phyloP scores from a whole-genome alignment of 2,888 invertebrate genomes.

The Neoascia interrupta region DNA sequence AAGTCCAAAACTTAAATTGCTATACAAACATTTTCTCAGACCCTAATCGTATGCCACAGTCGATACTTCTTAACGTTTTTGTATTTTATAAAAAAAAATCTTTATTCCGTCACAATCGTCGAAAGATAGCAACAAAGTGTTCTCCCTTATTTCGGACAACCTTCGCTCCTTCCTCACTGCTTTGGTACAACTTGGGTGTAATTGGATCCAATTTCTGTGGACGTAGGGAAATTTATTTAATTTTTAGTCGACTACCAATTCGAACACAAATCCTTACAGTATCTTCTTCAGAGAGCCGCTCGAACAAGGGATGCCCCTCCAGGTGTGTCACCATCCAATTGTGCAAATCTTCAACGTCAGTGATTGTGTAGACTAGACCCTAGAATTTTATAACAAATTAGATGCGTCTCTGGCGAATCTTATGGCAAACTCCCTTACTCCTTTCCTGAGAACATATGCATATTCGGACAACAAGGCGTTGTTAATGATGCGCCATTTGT shows the following conservation, averaged over 20 bases:
- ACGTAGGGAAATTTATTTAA: too few relatives aligned
- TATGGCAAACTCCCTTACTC: slow-evolving; percentile 82
- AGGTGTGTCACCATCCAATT: slow-evolving; percentile 98
- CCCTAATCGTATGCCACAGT: too few relatives aligned
- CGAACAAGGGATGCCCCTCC: slow-evolving; percentile 93
- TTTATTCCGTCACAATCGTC: slow-evolving; percentile 80
- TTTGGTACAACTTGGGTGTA: slow-evolving; percentile 92
- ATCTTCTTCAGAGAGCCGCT: slow-evolving; percentile 86
- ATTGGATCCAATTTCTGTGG: slow-evolving; percentile 89
- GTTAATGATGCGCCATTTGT: slow-evolving; percentile 99
- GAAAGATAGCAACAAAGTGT: slow-evolving; percentile 95
- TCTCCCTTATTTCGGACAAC: slow-evolving; percentile 96
- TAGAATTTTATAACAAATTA: slow-evolving; percentile 77
- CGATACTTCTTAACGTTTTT: too few relatives aligned
- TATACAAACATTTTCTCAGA: too few relatives aligned
- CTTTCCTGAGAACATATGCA: slow-evolving; percentile 93
- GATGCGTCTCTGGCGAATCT: neutral
- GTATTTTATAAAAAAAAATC: slow-evolving; percentile 4
- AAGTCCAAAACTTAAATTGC: too few relatives aligned
- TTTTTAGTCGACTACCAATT: too few relatives aligned
- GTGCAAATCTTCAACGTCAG: slow-evolving; percentile 97
- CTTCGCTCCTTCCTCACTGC: slow-evolving; percentile 99
- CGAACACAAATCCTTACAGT: slow-evolving; percentile 82
- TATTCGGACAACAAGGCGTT: slow-evolving; percentile 96
- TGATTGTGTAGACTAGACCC: slow-evolving; percentile 97